Conservation (phyloP, 2,797 vertebrate species). For the Tachyglossus aculeatus region DNA sequence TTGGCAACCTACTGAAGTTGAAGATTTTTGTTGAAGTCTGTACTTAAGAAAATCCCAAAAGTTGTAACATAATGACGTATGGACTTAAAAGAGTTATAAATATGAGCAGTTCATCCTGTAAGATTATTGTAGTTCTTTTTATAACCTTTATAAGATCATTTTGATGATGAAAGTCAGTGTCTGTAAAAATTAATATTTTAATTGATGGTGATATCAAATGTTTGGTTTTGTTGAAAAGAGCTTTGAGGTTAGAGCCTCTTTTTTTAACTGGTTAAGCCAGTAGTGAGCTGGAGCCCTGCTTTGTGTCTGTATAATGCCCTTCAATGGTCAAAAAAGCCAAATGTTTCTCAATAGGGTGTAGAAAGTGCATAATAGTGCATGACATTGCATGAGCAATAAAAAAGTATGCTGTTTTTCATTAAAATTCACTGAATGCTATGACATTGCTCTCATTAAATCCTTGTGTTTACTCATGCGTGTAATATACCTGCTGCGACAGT, state of each 20-base stretch:
- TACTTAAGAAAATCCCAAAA: too few species aligned
- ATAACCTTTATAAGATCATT: too few species aligned
- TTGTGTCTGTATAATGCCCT: neutral
- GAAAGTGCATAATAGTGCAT: slow-evolving; percentile 20
- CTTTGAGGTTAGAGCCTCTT: neutral
- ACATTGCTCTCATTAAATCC: slow-evolving; percentile 44
- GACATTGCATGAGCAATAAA: slow-evolving; percentile 39
- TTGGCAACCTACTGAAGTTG: too few species aligned
- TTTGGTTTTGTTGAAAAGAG: neutral
- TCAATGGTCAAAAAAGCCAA: neutral
- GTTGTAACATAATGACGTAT: too few species aligned
- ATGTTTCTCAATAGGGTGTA: slow-evolving; percentile 5
- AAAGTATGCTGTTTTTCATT: slow-evolving; percentile 36
- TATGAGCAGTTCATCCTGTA: too few species aligned
- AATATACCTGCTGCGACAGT: slow-evolving; percentile 39
- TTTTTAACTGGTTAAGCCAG: neutral
- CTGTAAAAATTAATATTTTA: too few species aligned
- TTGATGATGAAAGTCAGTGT: too few species aligned
- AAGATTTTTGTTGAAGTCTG: too few species aligned
- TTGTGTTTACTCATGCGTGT: slow-evolving; percentile 58
- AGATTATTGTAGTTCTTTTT: too few species aligned
- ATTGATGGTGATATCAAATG: neutral
- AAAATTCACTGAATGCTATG: slow-evolving; percentile 43
- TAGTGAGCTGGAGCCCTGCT: neutral
- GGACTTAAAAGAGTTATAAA: too few species aligned